phyloP scores from a whole-genome alignment of 1,140 invertebrate species.

The Maniola jurtina region DNA sequence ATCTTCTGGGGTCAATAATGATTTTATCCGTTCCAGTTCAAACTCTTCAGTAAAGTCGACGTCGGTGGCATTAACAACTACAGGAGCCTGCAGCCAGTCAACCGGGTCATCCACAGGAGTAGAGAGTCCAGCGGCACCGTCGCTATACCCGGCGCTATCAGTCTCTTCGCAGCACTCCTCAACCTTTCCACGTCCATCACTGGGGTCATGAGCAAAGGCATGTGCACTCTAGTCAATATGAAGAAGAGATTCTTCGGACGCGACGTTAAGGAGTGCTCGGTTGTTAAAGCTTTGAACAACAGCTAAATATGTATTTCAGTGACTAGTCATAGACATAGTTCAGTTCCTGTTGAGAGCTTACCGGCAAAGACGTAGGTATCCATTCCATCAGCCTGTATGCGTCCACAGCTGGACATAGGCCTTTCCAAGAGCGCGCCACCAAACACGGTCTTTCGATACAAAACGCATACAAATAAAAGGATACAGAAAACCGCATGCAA shows the following conservation, averaged over 20 bases:
- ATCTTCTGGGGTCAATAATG: background rate
- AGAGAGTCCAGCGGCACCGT: slow-evolving; percentile 40
- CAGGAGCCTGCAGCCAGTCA: slow-evolving; percentile 50
- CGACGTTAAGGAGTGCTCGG: slow-evolving; percentile 36
- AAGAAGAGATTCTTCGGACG: slow-evolving; percentile 51
- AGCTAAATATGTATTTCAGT: background rate
- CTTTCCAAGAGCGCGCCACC: too few species aligned
- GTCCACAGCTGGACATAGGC: too few species aligned
- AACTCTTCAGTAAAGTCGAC: slow-evolving; percentile 51
- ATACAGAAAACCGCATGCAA: too few species aligned
- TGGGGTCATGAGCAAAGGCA: slow-evolving; percentile 40
- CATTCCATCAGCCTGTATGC: too few species aligned
- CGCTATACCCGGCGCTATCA: slow-evolving; percentile 33
- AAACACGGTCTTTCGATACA: too few species aligned
- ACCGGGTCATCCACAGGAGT: slow-evolving; percentile 57
- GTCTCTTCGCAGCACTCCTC: slow-evolving; percentile 39
- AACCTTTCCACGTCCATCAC: slow-evolving; percentile 42
- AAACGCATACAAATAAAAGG: too few species aligned
- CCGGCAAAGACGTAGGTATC: too few species aligned
- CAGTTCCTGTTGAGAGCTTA: too few species aligned
- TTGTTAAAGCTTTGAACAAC: background rate
- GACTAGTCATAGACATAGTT: too few species aligned
- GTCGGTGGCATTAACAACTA: slow-evolving; percentile 60
- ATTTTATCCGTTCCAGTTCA: slow-evolving; percentile 47
- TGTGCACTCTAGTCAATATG: slow-evolving; percentile 46